Evolutionary conservation across 2,888 invertebrate genomes (phyloP).

Genomic region (Thysanoteuthis rhombus): DNA sequence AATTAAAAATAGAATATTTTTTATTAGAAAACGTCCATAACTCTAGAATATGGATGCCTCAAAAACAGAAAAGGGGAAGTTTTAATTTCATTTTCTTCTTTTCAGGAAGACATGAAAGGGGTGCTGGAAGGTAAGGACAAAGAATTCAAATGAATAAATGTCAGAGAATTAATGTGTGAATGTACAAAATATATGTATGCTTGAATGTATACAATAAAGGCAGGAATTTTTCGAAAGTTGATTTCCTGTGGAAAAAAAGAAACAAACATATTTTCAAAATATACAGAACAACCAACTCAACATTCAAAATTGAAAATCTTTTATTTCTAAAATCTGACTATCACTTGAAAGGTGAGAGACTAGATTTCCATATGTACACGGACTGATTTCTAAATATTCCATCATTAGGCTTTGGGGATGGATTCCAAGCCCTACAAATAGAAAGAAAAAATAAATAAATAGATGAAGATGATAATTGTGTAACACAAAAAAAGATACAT

Average conservation of each 20-base stretch:
- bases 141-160: neutral
- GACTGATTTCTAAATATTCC: neutral
- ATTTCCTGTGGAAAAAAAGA: neutral
- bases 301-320: neutral
- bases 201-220: too few species aligned
- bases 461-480: neutral
- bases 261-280: neutral
- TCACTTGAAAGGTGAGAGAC: neutral
- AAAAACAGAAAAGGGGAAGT: too few species aligned
- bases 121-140: neutral
- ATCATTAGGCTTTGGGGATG: neutral
- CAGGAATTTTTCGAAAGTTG: too few species aligned
- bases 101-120: too few species aligned
- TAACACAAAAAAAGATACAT: neutral
- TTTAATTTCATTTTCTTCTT: too few species aligned
- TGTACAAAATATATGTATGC: too few species aligned
- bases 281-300: neutral
- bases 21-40: neutral
- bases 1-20: neutral
- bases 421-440: neutral
- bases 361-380: neutral
- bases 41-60: neutral
- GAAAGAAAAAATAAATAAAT: neutral
- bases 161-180: too few species aligned
- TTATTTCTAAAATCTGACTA: neutral